A percentile compares a stretch with the other conserved stretches of the same genome.
Evolutionary conservation across 2,888 invertebrate genomes (phyloP).

Genomic region (Phymatocera aterrima): DNA sequence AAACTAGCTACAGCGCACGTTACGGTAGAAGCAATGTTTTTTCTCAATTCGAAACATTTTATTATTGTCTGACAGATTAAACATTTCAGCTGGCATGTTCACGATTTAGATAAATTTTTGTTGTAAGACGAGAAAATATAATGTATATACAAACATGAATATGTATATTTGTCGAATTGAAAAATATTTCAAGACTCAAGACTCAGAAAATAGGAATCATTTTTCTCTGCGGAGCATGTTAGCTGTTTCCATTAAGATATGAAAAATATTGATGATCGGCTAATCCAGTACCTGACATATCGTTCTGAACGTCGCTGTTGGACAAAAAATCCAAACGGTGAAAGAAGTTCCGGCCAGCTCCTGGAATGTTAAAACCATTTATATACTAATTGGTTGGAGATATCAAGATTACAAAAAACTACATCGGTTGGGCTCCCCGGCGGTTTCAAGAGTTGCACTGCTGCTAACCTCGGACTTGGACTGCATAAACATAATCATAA

Average conservation of each 20-base stretch:
- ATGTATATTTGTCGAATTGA: not conserved
- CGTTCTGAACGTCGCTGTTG: conserved; percentile 71
- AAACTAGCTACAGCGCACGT: too few relatives aligned
- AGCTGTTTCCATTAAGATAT: not conserved
- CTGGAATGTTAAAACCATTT: conserved; percentile 54
- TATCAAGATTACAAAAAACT: not conserved
- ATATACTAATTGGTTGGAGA: not conserved
- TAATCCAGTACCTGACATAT: conserved; percentile 66
- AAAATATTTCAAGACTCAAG: not conserved
- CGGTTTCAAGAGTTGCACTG: not conserved
- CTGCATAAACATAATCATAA: not conserved
- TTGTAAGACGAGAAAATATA: too few relatives aligned
- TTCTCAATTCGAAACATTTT: too few relatives aligned
- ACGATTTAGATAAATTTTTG: too few relatives aligned
- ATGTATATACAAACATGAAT: too few relatives aligned
- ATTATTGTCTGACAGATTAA: too few relatives aligned
- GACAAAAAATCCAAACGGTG: conserved; percentile 70
- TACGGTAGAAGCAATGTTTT: too few relatives aligned
- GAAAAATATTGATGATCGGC: not conserved
- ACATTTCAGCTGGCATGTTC: too few relatives aligned
- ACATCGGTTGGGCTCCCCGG: not conserved
- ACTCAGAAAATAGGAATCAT: not conserved
- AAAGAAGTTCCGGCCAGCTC: conserved; percentile 68
- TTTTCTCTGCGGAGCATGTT: not conserved
- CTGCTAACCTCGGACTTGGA: not conserved